Evolutionary conservation across 2,113 vertebrate genomes (phyloP), one percentile per base, ranked within the genome.

Genomic region (Daboia siamensis): DNA sequence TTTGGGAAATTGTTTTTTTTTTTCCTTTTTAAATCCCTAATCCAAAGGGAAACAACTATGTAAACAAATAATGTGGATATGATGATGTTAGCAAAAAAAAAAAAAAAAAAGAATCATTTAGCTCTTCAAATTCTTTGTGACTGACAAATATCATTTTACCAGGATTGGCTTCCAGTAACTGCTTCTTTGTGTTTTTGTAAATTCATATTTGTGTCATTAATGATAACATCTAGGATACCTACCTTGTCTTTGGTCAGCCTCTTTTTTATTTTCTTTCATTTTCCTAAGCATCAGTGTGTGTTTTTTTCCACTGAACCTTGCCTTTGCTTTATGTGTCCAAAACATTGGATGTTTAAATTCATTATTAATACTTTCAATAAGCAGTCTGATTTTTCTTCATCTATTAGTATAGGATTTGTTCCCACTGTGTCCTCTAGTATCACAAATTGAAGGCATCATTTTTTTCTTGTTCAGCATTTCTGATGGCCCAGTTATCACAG

Each of bases 31-130:
- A 12, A 26, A 93, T 33, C 64, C 84, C 94, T 94, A 33, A 93
- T 92, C 64, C 92, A 92, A 55, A 92, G 5, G 23, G 87, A 84
- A 95, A 54, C 57, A 61, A 93, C 90, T 85, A 8, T 51, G 87
- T 90, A 84, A 59, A 89, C 39, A 80, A 56, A 59, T 94, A 93
- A 86, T 86, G 91, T 91, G 48, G 59, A 85, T 93, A 26, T 80
- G 12, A 94, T 87, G 69, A 57, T 15, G 69, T 80, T 20, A 80
- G 15, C 6, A 61, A 80, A 80, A 80, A 39, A 17, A 5, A 33
- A 0, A 39, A n/a, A n/a, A n/a, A n/a, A n/a, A n/a, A n/a, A n/a
- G 29, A 80, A 13, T 33, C 54, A 33, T 74, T 74, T n/a, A 3
- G n/a, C 39, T 39, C 69, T 80, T 80, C 69, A 20, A 80, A 33